phyloP scores from a whole-genome alignment of 2,888 invertebrate species.

The Ormyrus labotus region DNA sequence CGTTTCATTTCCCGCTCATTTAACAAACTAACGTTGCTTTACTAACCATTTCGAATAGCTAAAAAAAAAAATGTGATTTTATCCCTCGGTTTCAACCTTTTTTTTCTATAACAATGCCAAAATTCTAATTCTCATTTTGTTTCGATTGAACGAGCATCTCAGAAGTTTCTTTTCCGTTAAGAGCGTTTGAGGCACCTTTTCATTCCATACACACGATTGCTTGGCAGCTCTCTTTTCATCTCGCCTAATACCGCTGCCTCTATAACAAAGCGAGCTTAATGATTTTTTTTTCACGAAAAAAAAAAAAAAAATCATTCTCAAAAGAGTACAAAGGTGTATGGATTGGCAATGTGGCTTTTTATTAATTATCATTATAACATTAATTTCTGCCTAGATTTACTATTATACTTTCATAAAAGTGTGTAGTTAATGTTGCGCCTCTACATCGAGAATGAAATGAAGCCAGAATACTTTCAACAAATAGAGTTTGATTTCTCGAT shows the following conservation, averaged over 20 bases:
- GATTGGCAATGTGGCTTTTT: constrained; percentile 54
- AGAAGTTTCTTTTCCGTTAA: constrained; percentile 50
- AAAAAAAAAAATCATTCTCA: constrained; percentile 18
- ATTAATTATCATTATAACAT: constrained; percentile 47
- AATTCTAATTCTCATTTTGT: constrained; percentile 4
- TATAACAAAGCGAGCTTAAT: constrained; percentile 12
- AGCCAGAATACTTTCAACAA: too few species aligned
- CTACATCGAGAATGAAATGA: constrained; percentile 14
- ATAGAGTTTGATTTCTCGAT: too few species aligned
- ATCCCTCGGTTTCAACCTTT: too few species aligned
- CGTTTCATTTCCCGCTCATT: constrained; percentile 10
- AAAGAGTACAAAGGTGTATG: constrained; percentile 52
- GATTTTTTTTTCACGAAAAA: constrained; percentile 7
- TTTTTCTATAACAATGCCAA: too few species aligned
- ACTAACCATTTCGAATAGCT: background rate
- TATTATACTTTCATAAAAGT: constrained; percentile 29
- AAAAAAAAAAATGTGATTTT: too few species aligned
- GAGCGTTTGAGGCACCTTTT: constrained; percentile 51
- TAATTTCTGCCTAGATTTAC: constrained; percentile 38
- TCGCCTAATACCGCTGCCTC: background rate
- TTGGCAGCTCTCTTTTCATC: constrained; percentile 8
- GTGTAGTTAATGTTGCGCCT: constrained; percentile 19
- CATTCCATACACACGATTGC: constrained; percentile 45
- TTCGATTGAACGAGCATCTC: constrained; percentile 11
- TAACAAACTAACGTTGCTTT: background rate